Percentiles rank a stretch among this genome's conserved stretches.
Conservation (phyloP, 2,113 vertebrate genomes). For the Globicephala melas region DNA sequence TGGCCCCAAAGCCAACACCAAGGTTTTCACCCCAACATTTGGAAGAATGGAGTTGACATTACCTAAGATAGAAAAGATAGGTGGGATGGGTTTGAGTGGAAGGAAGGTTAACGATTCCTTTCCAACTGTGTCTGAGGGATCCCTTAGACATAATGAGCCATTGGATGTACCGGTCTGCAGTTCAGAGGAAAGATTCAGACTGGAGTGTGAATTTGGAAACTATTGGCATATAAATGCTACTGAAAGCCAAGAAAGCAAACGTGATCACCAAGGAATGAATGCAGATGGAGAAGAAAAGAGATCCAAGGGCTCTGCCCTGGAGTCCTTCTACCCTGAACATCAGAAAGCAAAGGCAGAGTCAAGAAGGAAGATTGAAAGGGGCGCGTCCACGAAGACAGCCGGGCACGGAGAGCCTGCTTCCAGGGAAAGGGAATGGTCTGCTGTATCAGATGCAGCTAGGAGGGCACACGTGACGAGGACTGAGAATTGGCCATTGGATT, state of each 20-base stretch:
- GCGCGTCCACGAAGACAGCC: not conserved
- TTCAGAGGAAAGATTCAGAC: not conserved
- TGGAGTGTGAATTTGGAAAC: not conserved
- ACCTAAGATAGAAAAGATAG: not conserved
- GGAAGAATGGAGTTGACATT: not conserved
- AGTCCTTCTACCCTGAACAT: not conserved
- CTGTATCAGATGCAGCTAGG: not conserved
- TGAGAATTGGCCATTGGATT: accelerated
- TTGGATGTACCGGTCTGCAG: not conserved
- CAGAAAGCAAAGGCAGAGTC: not conserved
- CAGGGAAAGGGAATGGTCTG: too few relatives aligned
- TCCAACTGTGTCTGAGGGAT: not conserved
- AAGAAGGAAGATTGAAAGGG: not conserved
- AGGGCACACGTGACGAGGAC: not conserved
- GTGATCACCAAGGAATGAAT: not conserved
- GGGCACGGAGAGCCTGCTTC: not conserved
- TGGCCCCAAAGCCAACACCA: not conserved
- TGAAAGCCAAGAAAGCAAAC: not conserved
- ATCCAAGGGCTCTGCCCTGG: not conserved
- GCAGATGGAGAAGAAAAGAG: not conserved
- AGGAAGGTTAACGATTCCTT: not conserved
- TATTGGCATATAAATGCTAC: not conserved
- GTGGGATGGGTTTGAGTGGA: not conserved
- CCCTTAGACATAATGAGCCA: not conserved
- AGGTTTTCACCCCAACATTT: not conserved